Evolutionary conservation across 1,140 invertebrate species (phyloP), one percentile per base, ranked within the genome.

Genomic region (Stegodyphus mimosarum): DNA sequence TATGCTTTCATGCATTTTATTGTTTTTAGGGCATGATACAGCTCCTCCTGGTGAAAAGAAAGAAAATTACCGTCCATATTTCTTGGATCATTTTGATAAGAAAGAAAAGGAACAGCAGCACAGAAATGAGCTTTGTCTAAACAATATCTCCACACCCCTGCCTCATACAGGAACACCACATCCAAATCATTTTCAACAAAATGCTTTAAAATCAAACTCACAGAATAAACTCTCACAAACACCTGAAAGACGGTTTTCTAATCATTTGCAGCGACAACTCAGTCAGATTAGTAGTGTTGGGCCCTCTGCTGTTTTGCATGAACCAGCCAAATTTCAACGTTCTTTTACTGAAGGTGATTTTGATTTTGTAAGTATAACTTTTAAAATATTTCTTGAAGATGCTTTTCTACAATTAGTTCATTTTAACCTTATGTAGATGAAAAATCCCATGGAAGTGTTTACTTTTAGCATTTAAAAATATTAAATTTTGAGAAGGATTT

Each of bases 11-110:
- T 52, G n/a, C 7, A 64, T 13, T 72, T 17, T 60, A n/a, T 67
- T 6, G 52, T 11, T 72, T 78, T n/a, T 51, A 87, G 86, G 86
- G 18, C 86, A 87, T 72, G 86, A 87, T 75, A 87, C 86, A 15
- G 80, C 86, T 11, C 66, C 76, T 48, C 66, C 76, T 48, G 87
- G 87, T 63, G 87, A 86, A 33, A 87, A 87, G 49, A 86, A 87
- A 77, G 87, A 88, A 86, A 86, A 86, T 49, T 88, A 88, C 79
- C 87, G 87, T 83, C 87, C 87, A 55, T 88, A 83, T 66, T 88
- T 88, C 55, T 64, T 88, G 13, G 87, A 87, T 77, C 87, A 88
- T 80, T 88, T 88, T 83, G 87, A 88, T 80, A 69, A 87, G 33
- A 88, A 88, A 76, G 87, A 88, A 70, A 79, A 76, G 48, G 87